A percentile compares a stretch with the other conserved stretches of the same genome.
Evolutionary conservation across 1,140 invertebrate species (phyloP).

Genomic region (Bradysia coprophila): DNA sequence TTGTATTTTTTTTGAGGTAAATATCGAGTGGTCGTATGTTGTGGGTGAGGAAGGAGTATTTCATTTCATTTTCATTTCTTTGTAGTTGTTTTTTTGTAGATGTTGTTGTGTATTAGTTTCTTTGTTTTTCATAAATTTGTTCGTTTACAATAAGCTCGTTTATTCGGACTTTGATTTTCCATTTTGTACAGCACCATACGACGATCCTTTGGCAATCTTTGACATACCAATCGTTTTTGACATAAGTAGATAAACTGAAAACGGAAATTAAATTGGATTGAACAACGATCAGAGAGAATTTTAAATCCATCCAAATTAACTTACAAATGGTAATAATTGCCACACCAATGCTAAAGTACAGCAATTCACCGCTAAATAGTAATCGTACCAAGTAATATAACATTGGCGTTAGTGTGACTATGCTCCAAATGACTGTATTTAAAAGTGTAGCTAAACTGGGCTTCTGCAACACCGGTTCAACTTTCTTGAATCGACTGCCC

Average conservation of each 20-base stretch:
- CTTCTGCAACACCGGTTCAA: conserved; percentile 31
- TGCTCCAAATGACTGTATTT: conserved; percentile 50
- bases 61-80: background rate
- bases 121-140: too few species aligned
- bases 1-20: too few species aligned
- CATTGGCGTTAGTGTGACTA: conserved; percentile 48
- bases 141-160: background rate
- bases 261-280: conserved; percentile 7
- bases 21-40: too few species aligned
- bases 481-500: conserved; percentile 44
- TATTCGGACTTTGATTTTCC: background rate
- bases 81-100: background rate
- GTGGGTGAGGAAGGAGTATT: too few species aligned
- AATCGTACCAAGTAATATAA: conserved; percentile 46
- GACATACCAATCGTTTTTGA: conserved; percentile 65
- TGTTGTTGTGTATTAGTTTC: background rate
- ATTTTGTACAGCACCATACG: conserved; percentile 37
- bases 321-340: conserved; percentile 51
- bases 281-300: background rate
- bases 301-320: conserved; percentile 20
- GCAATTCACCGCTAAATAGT: conserved; percentile 47
- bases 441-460: conserved; percentile 45
- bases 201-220: conserved; percentile 57
- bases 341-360: conserved; percentile 46
- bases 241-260: conserved; percentile 57